Percentiles rank a stretch among this genome's conserved stretches.
Conservation (phyloP, 2,888 invertebrate species). For the Drosophila leonis region DNA sequence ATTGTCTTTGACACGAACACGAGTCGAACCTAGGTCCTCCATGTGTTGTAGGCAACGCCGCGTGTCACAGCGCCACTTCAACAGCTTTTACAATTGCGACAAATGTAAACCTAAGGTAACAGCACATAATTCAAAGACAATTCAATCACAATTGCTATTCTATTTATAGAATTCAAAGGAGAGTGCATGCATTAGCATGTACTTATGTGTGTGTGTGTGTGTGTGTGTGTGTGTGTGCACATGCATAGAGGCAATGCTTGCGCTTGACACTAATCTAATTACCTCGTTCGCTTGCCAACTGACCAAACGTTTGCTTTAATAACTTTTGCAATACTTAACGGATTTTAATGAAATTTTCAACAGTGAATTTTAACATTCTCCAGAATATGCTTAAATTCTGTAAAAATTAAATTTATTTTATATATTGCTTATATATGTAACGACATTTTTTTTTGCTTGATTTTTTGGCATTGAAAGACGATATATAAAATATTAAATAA, state of each 20-base stretch:
- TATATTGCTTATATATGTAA: not conserved
- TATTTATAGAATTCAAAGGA: not conserved
- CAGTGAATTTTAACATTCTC: not conserved
- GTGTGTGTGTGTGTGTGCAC: not conserved
- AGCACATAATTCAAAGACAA: not conserved
- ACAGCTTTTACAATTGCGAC: not conserved
- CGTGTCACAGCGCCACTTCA: not conserved
- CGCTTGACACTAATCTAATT: constrained; percentile 4
- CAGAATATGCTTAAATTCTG: not conserved
- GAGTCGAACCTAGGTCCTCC: not conserved
- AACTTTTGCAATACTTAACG: not conserved
- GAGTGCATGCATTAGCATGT: not conserved
- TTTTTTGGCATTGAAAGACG: not conserved
- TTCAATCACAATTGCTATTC: constrained; percentile 3
- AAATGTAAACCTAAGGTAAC: not conserved
- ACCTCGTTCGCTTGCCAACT: not conserved
- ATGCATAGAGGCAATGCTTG: not conserved
- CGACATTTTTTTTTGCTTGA: not conserved
- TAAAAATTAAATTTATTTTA: not conserved
- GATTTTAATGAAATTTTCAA: not conserved
- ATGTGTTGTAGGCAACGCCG: not conserved
- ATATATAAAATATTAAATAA: not conserved
- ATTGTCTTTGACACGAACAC: not conserved
- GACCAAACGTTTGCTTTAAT: not conserved
- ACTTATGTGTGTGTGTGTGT: too few species aligned